Conservation (phyloP, 2,797 vertebrate species). For the Coilia nasus region DNA sequence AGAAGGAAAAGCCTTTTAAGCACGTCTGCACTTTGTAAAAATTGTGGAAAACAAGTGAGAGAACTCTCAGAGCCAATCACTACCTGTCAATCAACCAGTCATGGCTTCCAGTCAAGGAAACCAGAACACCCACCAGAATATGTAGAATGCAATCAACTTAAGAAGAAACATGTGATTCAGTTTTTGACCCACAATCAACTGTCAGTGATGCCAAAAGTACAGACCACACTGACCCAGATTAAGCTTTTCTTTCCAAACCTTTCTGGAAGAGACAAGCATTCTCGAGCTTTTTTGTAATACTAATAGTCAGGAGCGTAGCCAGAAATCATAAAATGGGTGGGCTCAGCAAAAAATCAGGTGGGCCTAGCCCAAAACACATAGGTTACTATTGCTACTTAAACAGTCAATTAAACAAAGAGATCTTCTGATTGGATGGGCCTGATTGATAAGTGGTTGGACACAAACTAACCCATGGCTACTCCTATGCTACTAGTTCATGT, state of each 20-base stretch:
- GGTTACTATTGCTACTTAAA: too few relatives aligned
- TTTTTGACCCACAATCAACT: neutral
- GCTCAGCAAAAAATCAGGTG: too few relatives aligned
- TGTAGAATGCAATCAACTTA: neutral
- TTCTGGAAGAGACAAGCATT: neutral
- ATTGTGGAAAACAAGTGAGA: conserved; percentile 12
- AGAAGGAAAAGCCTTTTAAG: neutral
- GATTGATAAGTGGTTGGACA: too few relatives aligned
- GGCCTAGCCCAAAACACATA: too few relatives aligned
- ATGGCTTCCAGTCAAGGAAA: conserved; percentile 4
- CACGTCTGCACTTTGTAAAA: neutral
- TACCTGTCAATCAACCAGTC: neutral
- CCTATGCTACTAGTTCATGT: too few relatives aligned
- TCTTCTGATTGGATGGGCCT: too few relatives aligned
- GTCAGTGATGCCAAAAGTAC: neutral
- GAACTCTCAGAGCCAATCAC: neutral
- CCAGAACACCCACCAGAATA: neutral
- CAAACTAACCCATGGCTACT: too few relatives aligned
- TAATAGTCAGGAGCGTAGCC: neutral
- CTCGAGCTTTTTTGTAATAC: neutral
- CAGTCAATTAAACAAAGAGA: too few relatives aligned
- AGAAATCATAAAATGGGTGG: too few relatives aligned
- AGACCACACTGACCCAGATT: neutral
- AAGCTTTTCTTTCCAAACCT: neutral
- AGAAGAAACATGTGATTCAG: neutral